Conservation (phyloP, 2,113 vertebrate species). For the Bubo bubo region DNA sequence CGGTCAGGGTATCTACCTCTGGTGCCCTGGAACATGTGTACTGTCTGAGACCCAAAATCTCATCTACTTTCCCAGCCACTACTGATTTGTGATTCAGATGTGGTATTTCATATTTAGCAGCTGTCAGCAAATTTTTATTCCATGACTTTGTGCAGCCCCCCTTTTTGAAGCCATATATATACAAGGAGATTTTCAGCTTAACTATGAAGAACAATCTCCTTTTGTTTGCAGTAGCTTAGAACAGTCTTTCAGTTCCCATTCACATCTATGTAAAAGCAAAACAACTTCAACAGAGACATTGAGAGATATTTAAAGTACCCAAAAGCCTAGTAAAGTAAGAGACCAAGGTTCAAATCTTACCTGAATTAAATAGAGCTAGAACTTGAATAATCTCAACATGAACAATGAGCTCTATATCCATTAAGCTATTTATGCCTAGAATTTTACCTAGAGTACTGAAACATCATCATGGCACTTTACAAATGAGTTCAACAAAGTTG, state of each 20-base stretch:
- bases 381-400: background rate
- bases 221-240: background rate
- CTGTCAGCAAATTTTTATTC: background rate
- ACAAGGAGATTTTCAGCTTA: background rate
- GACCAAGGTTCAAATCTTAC: background rate
- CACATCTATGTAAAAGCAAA: background rate
- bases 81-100: background rate
- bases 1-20: background rate
- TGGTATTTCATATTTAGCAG: background rate
- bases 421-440: background rate
- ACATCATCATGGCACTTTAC: background rate
- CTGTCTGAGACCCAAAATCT: background rate
- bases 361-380: background rate
- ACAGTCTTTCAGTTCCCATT: background rate
- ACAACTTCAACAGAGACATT: background rate
- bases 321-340: background rate
- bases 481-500: background rate
- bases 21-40: background rate
- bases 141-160: background rate
- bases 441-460: background rate
- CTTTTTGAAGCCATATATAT: background rate
- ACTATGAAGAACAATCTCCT: background rate
- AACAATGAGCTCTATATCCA: background rate
- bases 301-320: background rate
- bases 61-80: background rate